Base-by-base conservation (phyloP, 2,888 invertebrate species). In the Caenorhabditis afra region DNA sequence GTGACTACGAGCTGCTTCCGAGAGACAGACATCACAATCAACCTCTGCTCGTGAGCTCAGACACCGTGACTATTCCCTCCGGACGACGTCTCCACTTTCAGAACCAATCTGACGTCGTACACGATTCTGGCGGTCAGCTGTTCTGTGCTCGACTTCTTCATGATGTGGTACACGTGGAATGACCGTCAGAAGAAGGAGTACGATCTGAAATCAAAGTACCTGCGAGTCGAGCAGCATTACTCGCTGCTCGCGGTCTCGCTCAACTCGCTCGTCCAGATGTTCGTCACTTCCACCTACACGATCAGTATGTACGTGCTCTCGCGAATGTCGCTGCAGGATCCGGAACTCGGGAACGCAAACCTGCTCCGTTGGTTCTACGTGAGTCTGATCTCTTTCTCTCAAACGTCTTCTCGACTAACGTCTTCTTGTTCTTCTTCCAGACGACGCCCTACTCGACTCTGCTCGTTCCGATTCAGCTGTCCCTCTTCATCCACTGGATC, bases 111-210 rank as follows among this genome's bases (percentile, higher is more conserved):
- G 11, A 64, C 50, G 1, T 76, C 62, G 0, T 76, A 76, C 57
- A 76, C 68, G 12, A 50, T 76, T 1, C 49, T 62, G 1, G 57
- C 76, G 2, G 29, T 62, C 22, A 16, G 11, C 8, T 76, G 76
- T 37, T 50, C 68, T 0, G 11, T 58, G 10, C 45, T 76, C 23
- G 76, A 76, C 39, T 57, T 55, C 16, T 52, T 52, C 16, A 74
- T 74, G 74, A 66, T 74, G 61, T 52, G 65, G 59, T 66, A 74
- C 59, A 74, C 66, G 37, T 74, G 65, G 74, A 74, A 66, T 44
- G 66, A 67, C 16, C 18, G 66, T 16, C 61, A 62, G 23, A 49
- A 62, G 22, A 37, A 22, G 10, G 18, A 22, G 11, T 76, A 62
- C 53, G 76, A 76, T 11, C 22, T 76, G 58, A 67, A 76, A n/a